Percentiles rank a stretch among this genome's conserved stretches.
These are phyloP conservation scores for Eupithecia subfuscata DNA, from an alignment of 2,888 invertebrate genomes.

Conservation along the genomic window DNA sequence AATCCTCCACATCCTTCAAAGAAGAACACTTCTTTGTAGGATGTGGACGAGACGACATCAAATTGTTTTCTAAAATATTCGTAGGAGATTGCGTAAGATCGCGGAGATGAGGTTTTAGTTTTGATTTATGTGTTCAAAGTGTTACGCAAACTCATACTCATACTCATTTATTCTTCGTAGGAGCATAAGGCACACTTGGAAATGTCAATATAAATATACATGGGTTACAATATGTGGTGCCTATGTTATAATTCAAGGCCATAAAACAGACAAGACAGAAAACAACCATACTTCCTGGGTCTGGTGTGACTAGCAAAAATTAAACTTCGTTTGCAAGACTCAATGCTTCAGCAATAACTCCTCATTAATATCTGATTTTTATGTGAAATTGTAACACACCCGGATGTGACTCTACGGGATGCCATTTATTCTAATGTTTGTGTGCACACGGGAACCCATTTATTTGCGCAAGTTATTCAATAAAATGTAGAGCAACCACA, in stretches of 20 bases:
- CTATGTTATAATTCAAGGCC: too few relatives aligned
- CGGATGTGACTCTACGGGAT: constrained; percentile 12
- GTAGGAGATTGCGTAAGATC: not conserved
- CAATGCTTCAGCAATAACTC: not conserved
- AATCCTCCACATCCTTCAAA: too few relatives aligned
- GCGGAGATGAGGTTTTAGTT: not conserved
- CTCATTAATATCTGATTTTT: not conserved
- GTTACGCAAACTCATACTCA: too few relatives aligned
- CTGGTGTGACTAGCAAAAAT: not conserved
- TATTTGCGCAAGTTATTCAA: constrained; percentile 12
- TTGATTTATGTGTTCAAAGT: not conserved
- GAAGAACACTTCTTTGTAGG: too few relatives aligned
- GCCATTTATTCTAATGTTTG: constrained; percentile 13
- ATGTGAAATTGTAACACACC: constrained; percentile 12
- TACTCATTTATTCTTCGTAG: too few relatives aligned
- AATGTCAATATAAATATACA: too few relatives aligned
- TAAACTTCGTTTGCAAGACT: not conserved
- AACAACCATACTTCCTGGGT: not conserved
- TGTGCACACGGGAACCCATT: constrained; percentile 8
- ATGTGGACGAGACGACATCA: not conserved
- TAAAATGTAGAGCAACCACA: constrained; percentile 15
- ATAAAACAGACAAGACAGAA: too few relatives aligned
- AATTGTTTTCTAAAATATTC: not conserved
- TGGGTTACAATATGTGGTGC: too few relatives aligned
- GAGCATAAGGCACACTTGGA: too few relatives aligned